Evolutionary conservation across 2,113 vertebrate species (phyloP), one percentile per base, ranked within the genome.

Genomic region (Myiopsitta monachus): DNA sequence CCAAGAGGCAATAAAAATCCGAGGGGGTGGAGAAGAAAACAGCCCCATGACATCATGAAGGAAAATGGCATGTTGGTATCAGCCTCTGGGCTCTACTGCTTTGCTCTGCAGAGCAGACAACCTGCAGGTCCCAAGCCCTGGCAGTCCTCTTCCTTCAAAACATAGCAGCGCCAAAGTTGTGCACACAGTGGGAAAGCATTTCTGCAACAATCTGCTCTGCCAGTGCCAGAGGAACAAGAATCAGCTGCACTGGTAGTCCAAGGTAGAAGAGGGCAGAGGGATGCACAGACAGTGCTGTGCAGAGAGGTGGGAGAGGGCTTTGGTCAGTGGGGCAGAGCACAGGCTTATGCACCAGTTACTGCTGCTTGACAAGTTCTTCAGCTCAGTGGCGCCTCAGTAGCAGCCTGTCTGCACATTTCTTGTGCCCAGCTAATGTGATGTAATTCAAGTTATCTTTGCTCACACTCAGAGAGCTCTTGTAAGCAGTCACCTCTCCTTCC

Each of bases 211-310:
- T 22, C 23, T 78, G 66, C 54, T 73, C 22, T 23, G 27, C 44
- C 30, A 6, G 23, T 6, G 14, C 55, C 38, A n/a, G 46, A 11
- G 30, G 36, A 11, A n/a, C 2, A 1, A 85, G 27, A 13, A 41
- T 8, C 24, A 59, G 57, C 62, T 0, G 0, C 22, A 10, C 14
- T 31, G 21, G 17, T 41, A 11, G 14, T 22, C 33, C 1, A 1
- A 76, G 52, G 39, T 2, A 2, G 33, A 46, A 83, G 26, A 68
- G 31, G 26, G 7, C 13, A 46, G 19, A 46, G 11, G 10, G 6
- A n/a, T 41, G 22, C 18, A 41, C 24, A 63, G n/a, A 24, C 24
- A 15, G 7, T 5, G 0, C 19, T n/a, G 18, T 55, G n/a, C 1
- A 2, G 47, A 69, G 27, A 27, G 43, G 21, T 2, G 3, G 30